A percentile compares a stretch with the other conserved stretches of the same genome.
Evolutionary conservation across 2,113 vertebrate genomes (phyloP).

Genomic region (Dryoscopus gambensis): DNA sequence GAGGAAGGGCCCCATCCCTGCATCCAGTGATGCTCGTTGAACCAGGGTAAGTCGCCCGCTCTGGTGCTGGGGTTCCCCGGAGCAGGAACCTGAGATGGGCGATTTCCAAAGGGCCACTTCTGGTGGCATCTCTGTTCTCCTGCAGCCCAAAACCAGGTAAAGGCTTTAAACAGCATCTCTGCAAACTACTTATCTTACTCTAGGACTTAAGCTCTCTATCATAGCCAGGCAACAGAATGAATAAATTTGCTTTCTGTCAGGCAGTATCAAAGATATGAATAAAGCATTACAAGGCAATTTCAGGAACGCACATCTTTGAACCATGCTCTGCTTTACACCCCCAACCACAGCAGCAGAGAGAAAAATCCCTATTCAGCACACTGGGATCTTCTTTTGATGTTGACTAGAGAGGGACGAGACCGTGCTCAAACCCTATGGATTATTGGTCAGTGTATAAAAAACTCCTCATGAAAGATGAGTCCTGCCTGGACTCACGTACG

Average conservation of each 20-base stretch:
- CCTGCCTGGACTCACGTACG: background rate
- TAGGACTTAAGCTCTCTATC: background rate
- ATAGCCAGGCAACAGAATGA: background rate
- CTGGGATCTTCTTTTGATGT: conserved; percentile 18
- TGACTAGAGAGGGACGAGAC: background rate
- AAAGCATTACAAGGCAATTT: conserved; percentile 38
- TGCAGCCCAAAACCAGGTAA: background rate
- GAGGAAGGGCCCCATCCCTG: background rate
- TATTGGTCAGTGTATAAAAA: conserved; percentile 25
- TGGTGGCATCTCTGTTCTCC: background rate
- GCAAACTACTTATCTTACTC: background rate
- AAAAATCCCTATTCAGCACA: conserved; percentile 10
- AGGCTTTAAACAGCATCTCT: background rate
- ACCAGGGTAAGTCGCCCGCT: accelerated
- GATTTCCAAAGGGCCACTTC: background rate
- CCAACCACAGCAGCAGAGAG: background rate
- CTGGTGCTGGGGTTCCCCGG: background rate
- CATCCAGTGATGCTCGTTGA: background rate
- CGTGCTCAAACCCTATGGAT: background rate
- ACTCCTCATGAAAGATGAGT: conserved; percentile 3
- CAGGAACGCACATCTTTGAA: conserved; percentile 19
- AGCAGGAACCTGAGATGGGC: background rate
- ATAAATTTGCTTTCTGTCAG: conserved; percentile 16
- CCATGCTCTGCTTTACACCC: background rate
- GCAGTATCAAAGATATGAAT: conserved; percentile 28